Base-by-base conservation (phyloP, 2,797 vertebrate species). In the Falco berigora region DNA sequence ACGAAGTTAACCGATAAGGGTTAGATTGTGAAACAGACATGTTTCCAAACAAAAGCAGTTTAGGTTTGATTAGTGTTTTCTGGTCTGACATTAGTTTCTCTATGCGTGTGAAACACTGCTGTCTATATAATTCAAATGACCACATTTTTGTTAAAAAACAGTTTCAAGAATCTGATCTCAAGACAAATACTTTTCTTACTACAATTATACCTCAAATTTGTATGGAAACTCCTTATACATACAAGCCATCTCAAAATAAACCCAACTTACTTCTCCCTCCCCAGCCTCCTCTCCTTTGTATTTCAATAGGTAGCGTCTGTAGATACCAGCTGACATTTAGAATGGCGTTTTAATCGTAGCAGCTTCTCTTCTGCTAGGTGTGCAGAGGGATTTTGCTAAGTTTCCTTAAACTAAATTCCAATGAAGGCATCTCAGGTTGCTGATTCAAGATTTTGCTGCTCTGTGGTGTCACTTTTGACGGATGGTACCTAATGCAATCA, bases 401-500 rank as follows among this genome's bases (percentile, higher is more conserved):
- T 96, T 98, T 98, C 98, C 92, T 74, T 97, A 97, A 98, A 98
- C 98, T 97, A 97, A 98, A 98, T 98, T 98, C 98, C 61, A 42
- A 97, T 97, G 98, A 98, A 98, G 98, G 98, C 96, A 92, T 97
- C 97, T 98, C 91, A 94, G 94, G 95, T 97, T 98, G 98, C 98
- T 98, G 98, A 98, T 98, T 97, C 98, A 98, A 98, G 98, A 95
- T 98, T 97, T 97, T 97, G 95, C 92, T 95, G 96, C 96, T 96
- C 97, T 97, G 83, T 90, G 96, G 97, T 98, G 98, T 98, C 98
- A 98, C 96, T 96, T 97, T 98, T 98, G 99, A 99, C 98, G 75
- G 98, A 99, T 99, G 98, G 98, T 97, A 98, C 98, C 98, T 98
- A 97, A 98, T 98, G 97, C 97, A 98, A 98, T 98, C 98, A 98